Base-by-base conservation (phyloP, 2,888 invertebrate species). In the Alitta virens region DNA sequence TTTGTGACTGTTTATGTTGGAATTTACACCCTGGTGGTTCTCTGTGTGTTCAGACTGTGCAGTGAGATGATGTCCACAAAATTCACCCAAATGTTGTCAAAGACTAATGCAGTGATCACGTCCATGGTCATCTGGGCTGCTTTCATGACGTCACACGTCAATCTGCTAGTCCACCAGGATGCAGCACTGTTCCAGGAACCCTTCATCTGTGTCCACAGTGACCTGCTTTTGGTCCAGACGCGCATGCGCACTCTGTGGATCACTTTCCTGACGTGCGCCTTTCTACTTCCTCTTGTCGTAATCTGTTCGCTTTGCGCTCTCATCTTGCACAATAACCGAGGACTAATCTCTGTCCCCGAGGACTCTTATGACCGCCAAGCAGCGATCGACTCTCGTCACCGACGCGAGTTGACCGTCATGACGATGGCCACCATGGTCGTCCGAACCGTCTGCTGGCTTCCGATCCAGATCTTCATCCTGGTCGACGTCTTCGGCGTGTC, bases 1-100 rank as follows among this genome's bases (percentile, higher is more conserved):
- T 68, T 68, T 52, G 70, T 70, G 33, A 65, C 63, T n/a, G 64
- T 68, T 18, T 69, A 70, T 58, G 70, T 70, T 33, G 40, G 60
- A 24, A 63, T 69, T 46, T 70, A 70, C 67, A 68, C 66, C 21
- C 59, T 70, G 23, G 70, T 70, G 46, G 68, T 68, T 14, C 50
- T 63, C 25, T 70, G 68, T 43, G 58, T 70, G 23, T 70, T 69
- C 63, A 40, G 66, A 16, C 68, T 67, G 49, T 66, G 25, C 52
- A 38, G 58, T 21, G 66, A 62, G 38, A 33, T 46, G 24, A 40
- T 66, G 49, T 23, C 59, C 23, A 43, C 46, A 1, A 62, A 62
- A 25, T 62, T 50, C 51, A 33, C 25, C 27, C 23, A 26, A 5
- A 25, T 57, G 0, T 40, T 68, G 42, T 65, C 67, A 24, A 46